Conservation (phyloP, 37 sponge, comb jelly and placozoan species). For the Ephydatia muelleri region DNA sequence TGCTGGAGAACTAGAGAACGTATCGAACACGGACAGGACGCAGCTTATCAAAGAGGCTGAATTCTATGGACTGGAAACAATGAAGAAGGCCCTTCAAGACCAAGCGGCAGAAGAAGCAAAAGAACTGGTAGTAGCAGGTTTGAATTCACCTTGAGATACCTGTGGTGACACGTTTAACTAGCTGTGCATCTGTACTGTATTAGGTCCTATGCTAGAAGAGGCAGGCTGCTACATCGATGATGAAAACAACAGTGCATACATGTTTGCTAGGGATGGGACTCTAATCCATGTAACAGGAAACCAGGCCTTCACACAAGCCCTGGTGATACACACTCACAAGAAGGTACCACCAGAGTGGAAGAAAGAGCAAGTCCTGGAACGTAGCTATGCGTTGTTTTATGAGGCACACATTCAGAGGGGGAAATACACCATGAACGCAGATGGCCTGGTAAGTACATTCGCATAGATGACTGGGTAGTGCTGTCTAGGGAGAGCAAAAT, state of each 20-base stretch:
- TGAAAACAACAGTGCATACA: slow-evolving; percentile 16
- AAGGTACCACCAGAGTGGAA: slow-evolving; percentile 52
- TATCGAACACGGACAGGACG: slow-evolving; percentile 5
- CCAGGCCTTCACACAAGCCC: slow-evolving; percentile 57
- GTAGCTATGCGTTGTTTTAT: slow-evolving; percentile 55
- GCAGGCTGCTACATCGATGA: slow-evolving; percentile 56
- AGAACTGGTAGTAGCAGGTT: not conserved
- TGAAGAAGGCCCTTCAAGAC: slow-evolving; percentile 48
- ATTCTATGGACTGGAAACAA: slow-evolving; percentile 52
- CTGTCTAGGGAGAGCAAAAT: too few relatives aligned
- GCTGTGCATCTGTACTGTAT: not conserved
- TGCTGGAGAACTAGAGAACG: slow-evolving; percentile 40
- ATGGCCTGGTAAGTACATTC: slow-evolving; percentile 31
- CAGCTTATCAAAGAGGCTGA: slow-evolving; percentile 64
- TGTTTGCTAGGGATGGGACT: slow-evolving; percentile 35
- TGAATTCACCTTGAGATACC: not conserved
- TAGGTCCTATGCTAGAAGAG: slow-evolving; percentile 12
- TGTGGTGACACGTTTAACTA: not conserved
- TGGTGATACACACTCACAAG: slow-evolving; percentile 51
- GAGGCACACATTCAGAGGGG: slow-evolving; percentile 44
- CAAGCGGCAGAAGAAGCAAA: slow-evolving; percentile 22
- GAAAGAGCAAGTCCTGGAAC: slow-evolving; percentile 22
- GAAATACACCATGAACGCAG: slow-evolving; percentile 47
- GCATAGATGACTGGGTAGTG: not conserved
- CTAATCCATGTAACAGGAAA: slow-evolving; percentile 34